Base-by-base conservation (phyloP, 1,140 invertebrate genomes). In the Pectinophora gossypiella region DNA sequence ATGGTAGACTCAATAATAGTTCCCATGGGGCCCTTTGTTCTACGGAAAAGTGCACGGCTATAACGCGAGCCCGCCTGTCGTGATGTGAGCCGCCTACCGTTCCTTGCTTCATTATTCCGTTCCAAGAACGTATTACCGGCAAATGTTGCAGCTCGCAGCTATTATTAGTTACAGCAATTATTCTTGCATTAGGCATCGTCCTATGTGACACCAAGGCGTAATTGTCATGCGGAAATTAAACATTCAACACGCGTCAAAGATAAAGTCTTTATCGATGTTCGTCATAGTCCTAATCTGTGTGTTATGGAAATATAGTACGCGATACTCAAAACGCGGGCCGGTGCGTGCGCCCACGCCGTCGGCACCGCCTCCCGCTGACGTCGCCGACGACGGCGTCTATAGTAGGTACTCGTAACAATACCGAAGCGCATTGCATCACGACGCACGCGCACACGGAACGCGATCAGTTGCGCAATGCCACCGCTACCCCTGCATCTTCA, bases 351-450 rank as follows among this genome's bases (percentile, higher is more conserved):
- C 68, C 67, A 72, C 69, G 66, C 66, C 54, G 56, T 51, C 54
- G 45, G 47, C 38, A 38, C 54, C 61, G 36, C 36, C 36, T 40
- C n/a, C 23, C 12, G 12, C 23, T 27, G 12, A n/a, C n/a, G 5
- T 27, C 23, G 23, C 5, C 12, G 23, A 27, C 23, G 23, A 6
- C 23, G 23, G 23, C 23, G 23, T 12, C 5, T 6, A 5, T 49
- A 58, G n/a, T n/a, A n/a, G n/a, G n/a, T n/a, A n/a, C n/a, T 56
- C 51, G 64, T 61, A 64, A 71, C 70, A 64, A 66, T 63, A 15
- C 36, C n/a, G 16, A 61, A 48, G 53, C 52, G 38, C 43, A 54
- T 74, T 76, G 61, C 73, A 70, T 69, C 71, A 68, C 46, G n/a
- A 58, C 48, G 64, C 62, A 63, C 57, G 68, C 54, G 62, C 58